These are phyloP conservation scores for Hexactinellida sp. DNA, from an alignment of 37 sponge, comb jelly and placozoan genomes.

Conservation along the genomic window DNA sequence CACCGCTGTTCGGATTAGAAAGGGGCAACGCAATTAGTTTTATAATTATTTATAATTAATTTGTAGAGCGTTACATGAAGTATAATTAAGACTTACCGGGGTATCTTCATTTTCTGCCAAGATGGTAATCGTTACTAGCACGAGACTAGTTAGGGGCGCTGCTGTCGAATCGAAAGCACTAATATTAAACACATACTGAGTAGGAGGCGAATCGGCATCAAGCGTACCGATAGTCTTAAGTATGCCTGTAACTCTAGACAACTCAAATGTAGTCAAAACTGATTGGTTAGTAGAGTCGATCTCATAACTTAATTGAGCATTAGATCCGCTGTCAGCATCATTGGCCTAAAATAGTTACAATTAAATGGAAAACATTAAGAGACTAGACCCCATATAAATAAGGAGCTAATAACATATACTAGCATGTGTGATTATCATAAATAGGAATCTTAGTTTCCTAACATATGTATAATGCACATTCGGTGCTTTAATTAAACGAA, in stretches of 20 bases:
- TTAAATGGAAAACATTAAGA: no score
- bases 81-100: no score
- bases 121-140: background rate
- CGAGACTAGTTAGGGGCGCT: background rate
- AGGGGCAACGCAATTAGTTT: no score
- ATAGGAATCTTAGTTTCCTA: no score
- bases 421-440: no score
- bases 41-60: no score
- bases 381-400: no score
- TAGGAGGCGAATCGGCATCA: background rate
- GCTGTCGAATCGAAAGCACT: background rate
- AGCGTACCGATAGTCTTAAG: background rate
- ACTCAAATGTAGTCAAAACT: background rate
- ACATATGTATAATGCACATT: no score
- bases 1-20: no score
- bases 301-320: background rate
- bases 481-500: no score
- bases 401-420: no score
- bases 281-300: background rate
- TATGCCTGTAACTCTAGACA: background rate
- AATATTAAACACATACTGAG: background rate
- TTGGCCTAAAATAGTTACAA: background rate
- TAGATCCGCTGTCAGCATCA: background rate
- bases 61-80: no score
- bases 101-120: background rate